Evolutionary conservation across 2,797 vertebrate genomes (phyloP).

Genomic region (Perodicticus potto): DNA sequence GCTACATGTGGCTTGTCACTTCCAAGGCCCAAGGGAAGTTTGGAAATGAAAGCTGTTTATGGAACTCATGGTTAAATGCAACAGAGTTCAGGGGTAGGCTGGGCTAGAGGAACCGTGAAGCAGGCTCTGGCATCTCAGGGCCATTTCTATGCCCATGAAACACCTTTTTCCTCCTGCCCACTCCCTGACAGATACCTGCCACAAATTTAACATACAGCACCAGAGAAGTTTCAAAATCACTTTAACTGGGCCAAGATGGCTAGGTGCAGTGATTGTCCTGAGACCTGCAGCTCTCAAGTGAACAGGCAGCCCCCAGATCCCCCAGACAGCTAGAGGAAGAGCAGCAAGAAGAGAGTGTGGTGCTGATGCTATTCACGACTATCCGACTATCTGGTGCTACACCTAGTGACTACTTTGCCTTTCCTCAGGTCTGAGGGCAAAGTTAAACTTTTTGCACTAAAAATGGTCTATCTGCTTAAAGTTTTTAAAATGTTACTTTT

Average conservation of each 20-base stretch:
- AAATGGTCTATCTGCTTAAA: conserved; percentile 16
- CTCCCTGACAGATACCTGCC: conserved; percentile 35
- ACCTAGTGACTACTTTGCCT: neutral
- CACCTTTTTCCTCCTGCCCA: neutral
- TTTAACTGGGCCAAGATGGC: neutral
- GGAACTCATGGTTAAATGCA: neutral
- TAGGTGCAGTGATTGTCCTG: neutral
- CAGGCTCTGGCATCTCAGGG: neutral
- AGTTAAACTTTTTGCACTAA: conserved; percentile 27
- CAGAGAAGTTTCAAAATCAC: conserved; percentile 56
- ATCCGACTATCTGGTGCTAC: neutral
- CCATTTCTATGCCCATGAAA: conserved; percentile 12
- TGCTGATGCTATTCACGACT: neutral
- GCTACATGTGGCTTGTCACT: neutral
- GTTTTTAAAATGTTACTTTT: conserved; percentile 41
- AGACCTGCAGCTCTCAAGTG: neutral
- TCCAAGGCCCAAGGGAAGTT: neutral
- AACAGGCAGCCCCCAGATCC: neutral
- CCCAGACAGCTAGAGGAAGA: neutral
- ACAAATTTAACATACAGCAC: conserved; percentile 30
- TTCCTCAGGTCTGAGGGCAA: neutral
- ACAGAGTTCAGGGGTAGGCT: neutral
- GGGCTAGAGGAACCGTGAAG: neutral
- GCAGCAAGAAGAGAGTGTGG: neutral
- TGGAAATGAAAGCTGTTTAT: conserved; percentile 33